These are phyloP conservation scores for Aplochiton taeniatus DNA, from an alignment of 2,797 vertebrate genomes.

Conservation along the genomic window DNA sequence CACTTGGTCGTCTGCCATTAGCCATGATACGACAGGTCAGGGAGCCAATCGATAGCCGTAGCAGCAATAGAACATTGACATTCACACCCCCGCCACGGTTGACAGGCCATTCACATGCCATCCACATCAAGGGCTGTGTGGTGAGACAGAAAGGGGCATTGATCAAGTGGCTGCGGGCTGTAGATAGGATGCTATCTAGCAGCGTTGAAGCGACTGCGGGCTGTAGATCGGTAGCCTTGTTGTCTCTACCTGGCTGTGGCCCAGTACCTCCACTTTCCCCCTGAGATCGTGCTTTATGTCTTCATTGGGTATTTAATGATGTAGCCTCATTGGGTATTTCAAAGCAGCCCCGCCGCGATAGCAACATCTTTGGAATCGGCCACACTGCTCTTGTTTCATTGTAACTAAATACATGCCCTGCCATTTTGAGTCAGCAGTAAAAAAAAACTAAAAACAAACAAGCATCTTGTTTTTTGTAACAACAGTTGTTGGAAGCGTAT, in stretches of 20 bases:
- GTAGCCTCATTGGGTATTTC: slow-evolving; percentile 60
- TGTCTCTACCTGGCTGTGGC: slow-evolving; percentile 27
- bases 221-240: too few relatives aligned
- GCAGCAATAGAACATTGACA: slow-evolving; percentile 66
- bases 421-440: slow-evolving; percentile 26
- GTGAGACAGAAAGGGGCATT: slow-evolving; percentile 40
- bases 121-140: slow-evolving; percentile 37
- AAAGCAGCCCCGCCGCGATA: too few relatives aligned
- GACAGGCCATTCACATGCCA: slow-evolving; percentile 72
- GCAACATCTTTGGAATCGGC: too few relatives aligned
- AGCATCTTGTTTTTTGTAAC: slow-evolving; percentile 19
- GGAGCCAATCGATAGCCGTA: slow-evolving; percentile 65
- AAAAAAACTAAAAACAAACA: slow-evolving; percentile 6
- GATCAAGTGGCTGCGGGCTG: slow-evolving; percentile 59
- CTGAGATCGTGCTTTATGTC: slow-evolving; percentile 57
- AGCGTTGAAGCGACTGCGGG: too few relatives aligned
- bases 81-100: slow-evolving; percentile 59
- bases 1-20: slow-evolving; percentile 60
- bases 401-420: too few relatives aligned
- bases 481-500: slow-evolving; percentile 46
- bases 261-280: slow-evolving; percentile 39
- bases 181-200: slow-evolving; percentile 53
- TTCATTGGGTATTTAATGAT: too few relatives aligned
- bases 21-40: slow-evolving; percentile 59
- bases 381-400: too few relatives aligned